Base-by-base conservation (phyloP, 2,797 vertebrate genomes). In the Trachops cirrhosus region DNA sequence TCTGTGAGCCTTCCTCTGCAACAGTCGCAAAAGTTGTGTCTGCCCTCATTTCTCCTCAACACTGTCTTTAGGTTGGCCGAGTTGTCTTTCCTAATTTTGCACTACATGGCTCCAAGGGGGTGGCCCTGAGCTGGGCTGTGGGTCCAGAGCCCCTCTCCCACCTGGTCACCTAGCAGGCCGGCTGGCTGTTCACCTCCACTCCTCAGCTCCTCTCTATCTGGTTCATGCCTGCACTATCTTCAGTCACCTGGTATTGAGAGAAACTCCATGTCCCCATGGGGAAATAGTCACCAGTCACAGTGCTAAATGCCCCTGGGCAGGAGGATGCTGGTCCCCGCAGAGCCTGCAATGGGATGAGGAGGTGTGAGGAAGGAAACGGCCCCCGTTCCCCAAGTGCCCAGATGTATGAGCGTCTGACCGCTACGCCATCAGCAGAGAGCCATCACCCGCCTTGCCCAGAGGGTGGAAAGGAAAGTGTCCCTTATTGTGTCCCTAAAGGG, bases 251-350 rank as follows among this genome's bases (percentile, higher is more conserved):
- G n/a, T 12, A 0, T 4, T 0, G 57, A 77, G 73, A 74, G 64
- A 5, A 39, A 52, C 22, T 19, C 34, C 0, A 0, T 5, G 15
- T 99, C 99, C 99, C 99, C 99, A 99, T 0, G 98, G 99, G 86
- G 99, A 99, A 94, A 99, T 98, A 84, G 99, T 99, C 15, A 2
- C 19, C 1, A 5, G 48, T 73, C 77, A 16, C 5, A 4, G 6
- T 98, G 99, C 99, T 37, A 99, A 99, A 97, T 99, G 99, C 68
- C n/a, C 14, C 37, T 34, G 32, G 73, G 19, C 32, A 46, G 48
- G 37, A 39, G 26, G 41, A 22, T 37, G 6, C 59, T 1, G 0
- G 94, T 22, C 9, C 5, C 21, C 7, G 0, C 9, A 3, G 24
- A 39, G 48, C 62, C 70, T 14, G 19, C 9, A 1, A 3, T 0